phyloP scores from a whole-genome alignment of 2,113 vertebrate species.

The Phalacrocorax pelagicus region DNA sequence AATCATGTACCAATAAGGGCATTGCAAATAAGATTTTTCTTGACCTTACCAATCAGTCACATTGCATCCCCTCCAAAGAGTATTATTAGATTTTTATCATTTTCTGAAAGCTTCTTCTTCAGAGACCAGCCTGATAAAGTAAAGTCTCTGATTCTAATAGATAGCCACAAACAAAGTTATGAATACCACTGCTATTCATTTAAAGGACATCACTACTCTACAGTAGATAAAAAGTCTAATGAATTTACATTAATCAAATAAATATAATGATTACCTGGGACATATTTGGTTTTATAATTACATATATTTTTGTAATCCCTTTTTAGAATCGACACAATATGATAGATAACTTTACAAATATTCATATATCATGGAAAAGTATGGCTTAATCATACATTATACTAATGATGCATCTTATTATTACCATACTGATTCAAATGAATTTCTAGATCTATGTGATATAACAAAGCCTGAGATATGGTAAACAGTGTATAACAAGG shows the following conservation, averaged over 20 bases:
- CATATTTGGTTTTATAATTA: constrained; percentile 23
- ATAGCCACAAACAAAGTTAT: constrained; percentile 79
- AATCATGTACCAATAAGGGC: constrained; percentile 78
- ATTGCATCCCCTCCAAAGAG: constrained; percentile 75
- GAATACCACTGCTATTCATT: constrained; percentile 75
- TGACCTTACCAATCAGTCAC: constrained; percentile 82
- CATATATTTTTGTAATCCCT: background rate
- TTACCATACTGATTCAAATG: background rate
- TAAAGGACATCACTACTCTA: constrained; percentile 67
- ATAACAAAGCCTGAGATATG: background rate
- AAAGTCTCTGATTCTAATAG: constrained; percentile 72
- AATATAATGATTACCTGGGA: constrained; percentile 38
- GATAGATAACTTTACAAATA: background rate
- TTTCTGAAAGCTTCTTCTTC: constrained; percentile 73
- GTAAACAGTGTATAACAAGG: background rate
- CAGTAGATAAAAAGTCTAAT: constrained; percentile 68
- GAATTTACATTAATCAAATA: constrained; percentile 73
- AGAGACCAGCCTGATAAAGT: constrained; percentile 72
- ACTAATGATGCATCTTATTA: background rate
- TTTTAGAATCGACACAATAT: background rate
- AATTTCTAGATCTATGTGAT: background rate
- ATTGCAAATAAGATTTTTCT: constrained; percentile 79
- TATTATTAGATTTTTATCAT: constrained; percentile 83
- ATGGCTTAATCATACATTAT: background rate
- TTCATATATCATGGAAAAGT: background rate